phyloP scores from a whole-genome alignment of 2,888 invertebrate species.

The Apotomis capreana region DNA sequence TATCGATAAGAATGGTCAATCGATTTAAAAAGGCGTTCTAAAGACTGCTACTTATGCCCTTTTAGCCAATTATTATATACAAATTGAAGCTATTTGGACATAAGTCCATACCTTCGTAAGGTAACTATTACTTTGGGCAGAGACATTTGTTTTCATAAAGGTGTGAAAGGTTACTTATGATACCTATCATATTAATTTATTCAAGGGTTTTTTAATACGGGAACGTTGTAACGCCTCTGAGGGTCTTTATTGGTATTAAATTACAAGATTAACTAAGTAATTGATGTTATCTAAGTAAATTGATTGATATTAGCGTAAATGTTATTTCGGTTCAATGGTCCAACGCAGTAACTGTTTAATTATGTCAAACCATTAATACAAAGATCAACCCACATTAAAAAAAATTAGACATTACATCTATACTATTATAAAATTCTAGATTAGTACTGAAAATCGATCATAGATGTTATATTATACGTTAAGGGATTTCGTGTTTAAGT shows the following conservation, averaged over 20 bases:
- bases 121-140: neutral
- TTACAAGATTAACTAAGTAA: slow-evolving; percentile 11
- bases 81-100: neutral
- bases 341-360: no score
- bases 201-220: slow-evolving; percentile 27
- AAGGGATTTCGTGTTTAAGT: no score
- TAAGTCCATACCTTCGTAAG: neutral
- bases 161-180: slow-evolving; percentile 28
- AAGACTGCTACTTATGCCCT: neutral
- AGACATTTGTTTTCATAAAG: neutral
- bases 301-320: neutral
- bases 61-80: neutral
- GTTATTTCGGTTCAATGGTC: no score
- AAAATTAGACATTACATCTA: no score
- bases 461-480: no score
- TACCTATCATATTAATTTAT: slow-evolving; percentile 24
- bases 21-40: neutral
- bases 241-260: slow-evolving; percentile 1
- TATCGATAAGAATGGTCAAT: slow-evolving; percentile 14
- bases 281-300: neutral
- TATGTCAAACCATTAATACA: no score
- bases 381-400: no score
- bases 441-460: no score
- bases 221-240: slow-evolving; percentile 13
- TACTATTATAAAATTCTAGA: no score